Conservation (phyloP, 2,888 invertebrate species). For the Sphaeridia pumilis region DNA sequence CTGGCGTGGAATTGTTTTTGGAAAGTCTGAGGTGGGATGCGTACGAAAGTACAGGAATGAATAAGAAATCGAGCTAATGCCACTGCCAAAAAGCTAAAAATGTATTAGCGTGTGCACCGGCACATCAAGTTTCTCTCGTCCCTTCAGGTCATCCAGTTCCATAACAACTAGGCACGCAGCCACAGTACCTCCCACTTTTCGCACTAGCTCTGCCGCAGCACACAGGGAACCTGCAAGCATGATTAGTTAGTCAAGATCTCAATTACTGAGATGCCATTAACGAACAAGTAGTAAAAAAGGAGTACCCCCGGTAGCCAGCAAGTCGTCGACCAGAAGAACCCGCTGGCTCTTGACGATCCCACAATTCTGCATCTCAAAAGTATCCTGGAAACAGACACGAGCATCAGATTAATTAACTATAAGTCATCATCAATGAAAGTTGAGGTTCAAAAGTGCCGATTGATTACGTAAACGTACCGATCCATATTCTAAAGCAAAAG, state of each 20-base stretch:
- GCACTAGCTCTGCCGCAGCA: conserved; percentile 60
- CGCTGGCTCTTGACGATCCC: conserved; percentile 56
- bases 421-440: too few relatives aligned
- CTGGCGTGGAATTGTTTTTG: too few relatives aligned
- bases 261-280: too few relatives aligned
- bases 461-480: conserved; percentile 41
- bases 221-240: conserved; percentile 54
- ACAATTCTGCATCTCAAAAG: conserved; percentile 70
- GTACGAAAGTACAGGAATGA: too few relatives aligned
- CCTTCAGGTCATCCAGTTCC: conserved; percentile 61
- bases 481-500: conserved; percentile 83
- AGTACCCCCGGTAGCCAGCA: conserved; percentile 92
- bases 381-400: too few relatives aligned
- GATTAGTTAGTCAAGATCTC: conserved; percentile 4
- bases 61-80: too few relatives aligned
- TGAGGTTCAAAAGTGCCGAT: too few relatives aligned
- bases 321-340: conserved; percentile 82
- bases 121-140: conserved; percentile 52
- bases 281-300: too few relatives aligned
- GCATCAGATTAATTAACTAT: too few relatives aligned
- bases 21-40: too few relatives aligned
- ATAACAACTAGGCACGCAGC: conserved; percentile 65
- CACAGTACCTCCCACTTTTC: conserved; percentile 52
- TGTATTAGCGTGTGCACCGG: conserved; percentile 62
- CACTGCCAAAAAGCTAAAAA: too few relatives aligned